A percentile compares a stretch with the other conserved stretches of the same genome.
Conservation (phyloP, 2,113 vertebrate species). For the Colinus virginianus region DNA sequence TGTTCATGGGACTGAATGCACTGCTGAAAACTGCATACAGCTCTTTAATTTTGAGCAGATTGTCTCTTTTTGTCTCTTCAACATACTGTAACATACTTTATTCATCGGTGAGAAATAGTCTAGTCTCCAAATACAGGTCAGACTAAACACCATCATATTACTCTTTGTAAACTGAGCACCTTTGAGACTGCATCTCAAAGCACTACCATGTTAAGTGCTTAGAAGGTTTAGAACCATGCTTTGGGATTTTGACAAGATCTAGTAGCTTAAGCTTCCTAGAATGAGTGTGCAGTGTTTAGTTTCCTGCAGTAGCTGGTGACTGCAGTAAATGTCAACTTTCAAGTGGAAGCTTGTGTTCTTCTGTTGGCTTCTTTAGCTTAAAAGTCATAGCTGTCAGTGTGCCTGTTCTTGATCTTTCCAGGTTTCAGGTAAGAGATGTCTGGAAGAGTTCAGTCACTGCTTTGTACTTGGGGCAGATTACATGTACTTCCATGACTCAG, state of each 20-base stretch:
- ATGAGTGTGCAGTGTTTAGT: not conserved
- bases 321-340: not conserved
- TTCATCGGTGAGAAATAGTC: not conserved
- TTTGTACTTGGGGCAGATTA: not conserved
- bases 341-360: not conserved
- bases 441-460: not conserved
- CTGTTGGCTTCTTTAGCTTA: not conserved
- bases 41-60: not conserved
- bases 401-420: not conserved
- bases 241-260: not conserved
- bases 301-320: not conserved
- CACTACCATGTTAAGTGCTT: rapidly evolving
- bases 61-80: not conserved
- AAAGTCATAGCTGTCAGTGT: not conserved
- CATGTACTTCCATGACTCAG: not conserved
- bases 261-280: not conserved
- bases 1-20: not conserved
- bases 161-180: too few species aligned
- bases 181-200: not conserved
- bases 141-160: not conserved
- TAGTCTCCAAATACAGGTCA: not conserved
- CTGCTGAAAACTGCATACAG: not conserved
- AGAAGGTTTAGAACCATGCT: not conserved
- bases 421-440: not conserved
- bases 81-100: not conserved